phyloP scores from a whole-genome alignment of 2,797 vertebrate species.

The Sebastes taczanowskii region DNA sequence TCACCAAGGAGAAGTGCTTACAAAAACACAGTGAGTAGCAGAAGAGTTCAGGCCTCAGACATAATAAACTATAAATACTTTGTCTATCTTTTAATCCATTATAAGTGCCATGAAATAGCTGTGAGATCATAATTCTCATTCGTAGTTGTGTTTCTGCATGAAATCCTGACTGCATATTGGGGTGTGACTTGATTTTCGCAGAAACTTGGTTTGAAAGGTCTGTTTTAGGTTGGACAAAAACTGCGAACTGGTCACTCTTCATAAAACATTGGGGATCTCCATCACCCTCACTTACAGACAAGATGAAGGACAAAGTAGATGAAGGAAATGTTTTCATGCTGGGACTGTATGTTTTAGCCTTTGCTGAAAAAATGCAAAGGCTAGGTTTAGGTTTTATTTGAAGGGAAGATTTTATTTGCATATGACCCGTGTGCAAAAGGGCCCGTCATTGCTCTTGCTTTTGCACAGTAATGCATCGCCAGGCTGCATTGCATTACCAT shows the following conservation, averaged over 20 bases:
- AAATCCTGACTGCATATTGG: constrained; percentile 11
- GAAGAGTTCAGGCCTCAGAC: constrained; percentile 30
- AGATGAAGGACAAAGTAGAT: background rate
- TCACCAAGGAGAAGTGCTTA: constrained; percentile 43
- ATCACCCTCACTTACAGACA: background rate
- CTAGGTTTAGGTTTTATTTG: background rate
- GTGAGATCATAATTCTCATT: constrained; percentile 7
- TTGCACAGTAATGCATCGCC: background rate
- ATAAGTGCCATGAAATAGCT: constrained; percentile 3
- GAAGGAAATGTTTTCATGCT: background rate
- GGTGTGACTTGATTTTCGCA: constrained; percentile 7
- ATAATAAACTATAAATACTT: constrained; percentile 25
- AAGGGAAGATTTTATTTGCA: background rate
- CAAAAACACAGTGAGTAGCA: constrained; percentile 52
- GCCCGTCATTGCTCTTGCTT: background rate
- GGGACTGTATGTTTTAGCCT: background rate
- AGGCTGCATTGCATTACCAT: background rate
- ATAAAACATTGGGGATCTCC: background rate
- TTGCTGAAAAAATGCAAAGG: background rate
- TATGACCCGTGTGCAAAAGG: background rate
- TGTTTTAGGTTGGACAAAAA: background rate
- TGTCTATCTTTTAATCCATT: constrained; percentile 24
- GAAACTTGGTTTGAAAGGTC: background rate
- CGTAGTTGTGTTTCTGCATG: constrained; percentile 36
- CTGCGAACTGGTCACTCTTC: background rate